phyloP scores from a whole-genome alignment of 2,113 vertebrate genomes.

The Macrotis lagotis region DNA sequence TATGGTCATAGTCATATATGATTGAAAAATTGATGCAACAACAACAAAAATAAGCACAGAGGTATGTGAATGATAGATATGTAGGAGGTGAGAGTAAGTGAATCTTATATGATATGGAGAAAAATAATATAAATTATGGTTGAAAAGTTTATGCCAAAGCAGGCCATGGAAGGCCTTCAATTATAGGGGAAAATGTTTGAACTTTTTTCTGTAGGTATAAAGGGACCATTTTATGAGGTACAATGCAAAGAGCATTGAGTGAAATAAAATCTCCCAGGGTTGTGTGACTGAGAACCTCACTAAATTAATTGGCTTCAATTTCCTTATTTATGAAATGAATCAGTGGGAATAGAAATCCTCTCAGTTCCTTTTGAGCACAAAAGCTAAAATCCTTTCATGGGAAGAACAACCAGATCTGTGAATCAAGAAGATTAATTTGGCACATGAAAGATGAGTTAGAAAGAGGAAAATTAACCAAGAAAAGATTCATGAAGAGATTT shows the following conservation, averaged over 20 bases:
- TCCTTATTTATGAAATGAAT: not conserved
- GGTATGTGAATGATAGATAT: not conserved
- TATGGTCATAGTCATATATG: not conserved
- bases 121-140: not conserved
- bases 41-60: not conserved
- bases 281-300: not conserved
- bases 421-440: not conserved
- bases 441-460: not conserved
- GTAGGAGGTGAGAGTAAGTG: not conserved
- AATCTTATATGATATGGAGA: not conserved
- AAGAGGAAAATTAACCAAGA: not conserved
- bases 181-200: not conserved
- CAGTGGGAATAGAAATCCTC: not conserved
- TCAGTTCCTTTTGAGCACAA: not conserved
- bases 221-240: too few relatives aligned
- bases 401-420: not conserved
- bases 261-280: not conserved
- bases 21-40: not conserved
- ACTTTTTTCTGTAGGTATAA: not conserved
- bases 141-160: not conserved
- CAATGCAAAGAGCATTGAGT: not conserved
- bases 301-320: not conserved
- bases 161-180: not conserved
- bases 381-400: not conserved
- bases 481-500: not conserved